These are phyloP conservation scores for Pyxicephalus adspersus DNA, from an alignment of 2,113 vertebrate species.

Conservation along the genomic window DNA sequence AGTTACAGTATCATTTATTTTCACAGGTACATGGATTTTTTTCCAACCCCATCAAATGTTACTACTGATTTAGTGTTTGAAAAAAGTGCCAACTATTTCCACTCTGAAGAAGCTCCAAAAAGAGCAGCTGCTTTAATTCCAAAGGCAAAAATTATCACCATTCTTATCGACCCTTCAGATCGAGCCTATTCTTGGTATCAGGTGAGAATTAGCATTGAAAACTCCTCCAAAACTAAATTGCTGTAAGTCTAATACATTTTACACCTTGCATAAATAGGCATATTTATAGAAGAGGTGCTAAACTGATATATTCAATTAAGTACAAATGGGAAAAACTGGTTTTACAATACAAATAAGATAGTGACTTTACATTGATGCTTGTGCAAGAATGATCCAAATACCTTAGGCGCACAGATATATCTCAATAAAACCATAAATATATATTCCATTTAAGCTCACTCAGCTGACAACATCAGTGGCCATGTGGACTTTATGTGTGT, in stretches of 20 bases:
- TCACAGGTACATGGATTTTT: slow-evolving; percentile 97
- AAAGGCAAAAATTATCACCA: slow-evolving; percentile 94
- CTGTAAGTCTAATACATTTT: background rate
- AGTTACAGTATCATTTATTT: slow-evolving; percentile 39
- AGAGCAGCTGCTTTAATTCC: slow-evolving; percentile 88
- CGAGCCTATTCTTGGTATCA: slow-evolving; percentile 97
- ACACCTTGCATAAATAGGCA: no score
- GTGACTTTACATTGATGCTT: no score
- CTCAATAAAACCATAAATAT: no score
- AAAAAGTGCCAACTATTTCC: slow-evolving; percentile 97
- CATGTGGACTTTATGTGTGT: no score
- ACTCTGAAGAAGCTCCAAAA: slow-evolving; percentile 90
- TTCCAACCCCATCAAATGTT: slow-evolving; percentile 89
- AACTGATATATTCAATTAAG: no score
- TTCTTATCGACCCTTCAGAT: slow-evolving; percentile 94
- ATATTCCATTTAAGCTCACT: no score
- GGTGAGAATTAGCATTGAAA: slow-evolving; percentile 67
- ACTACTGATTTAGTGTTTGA: slow-evolving; percentile 95
- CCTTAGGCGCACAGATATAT: no score
- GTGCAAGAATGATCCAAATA: no score
- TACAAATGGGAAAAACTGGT: no score
- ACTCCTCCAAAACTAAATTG: background rate
- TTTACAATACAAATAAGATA: no score
- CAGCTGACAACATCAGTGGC: no score
- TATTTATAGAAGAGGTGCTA: no score